phyloP scores from a whole-genome alignment of 2,797 vertebrate species.

The Gymnocypris eckloni region DNA sequence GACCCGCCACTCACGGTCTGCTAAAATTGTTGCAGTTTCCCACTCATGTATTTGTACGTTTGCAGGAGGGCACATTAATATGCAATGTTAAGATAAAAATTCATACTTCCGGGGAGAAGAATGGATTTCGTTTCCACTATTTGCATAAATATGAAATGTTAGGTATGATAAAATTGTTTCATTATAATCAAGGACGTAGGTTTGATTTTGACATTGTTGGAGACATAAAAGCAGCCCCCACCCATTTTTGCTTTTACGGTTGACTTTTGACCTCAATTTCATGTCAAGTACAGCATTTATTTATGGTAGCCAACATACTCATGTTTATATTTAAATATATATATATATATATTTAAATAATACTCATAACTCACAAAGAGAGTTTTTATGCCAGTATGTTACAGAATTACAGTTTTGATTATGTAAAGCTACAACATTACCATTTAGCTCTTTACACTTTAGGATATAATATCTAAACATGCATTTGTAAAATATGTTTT shows the following conservation, averaged over 20 bases:
- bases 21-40: background rate
- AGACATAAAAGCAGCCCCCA: background rate
- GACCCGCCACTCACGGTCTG: background rate
- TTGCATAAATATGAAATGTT: constrained; percentile 1
- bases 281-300: background rate
- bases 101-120: background rate
- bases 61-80: background rate
- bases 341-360: too few species aligned
- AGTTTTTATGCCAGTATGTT: background rate
- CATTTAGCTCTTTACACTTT: background rate
- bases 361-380: background rate
- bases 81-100: background rate
- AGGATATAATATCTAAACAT: too few species aligned
- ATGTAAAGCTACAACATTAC: background rate
- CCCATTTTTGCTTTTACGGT: background rate
- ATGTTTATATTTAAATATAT: too few species aligned
- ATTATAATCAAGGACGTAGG: background rate
- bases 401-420: background rate
- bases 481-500: too few species aligned
- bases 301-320: background rate
- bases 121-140: background rate
- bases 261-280: background rate
- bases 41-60: background rate
- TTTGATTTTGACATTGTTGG: background rate
- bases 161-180: background rate